phyloP scores from a whole-genome alignment of 2,888 invertebrate species.

The Drepana falcataria region DNA sequence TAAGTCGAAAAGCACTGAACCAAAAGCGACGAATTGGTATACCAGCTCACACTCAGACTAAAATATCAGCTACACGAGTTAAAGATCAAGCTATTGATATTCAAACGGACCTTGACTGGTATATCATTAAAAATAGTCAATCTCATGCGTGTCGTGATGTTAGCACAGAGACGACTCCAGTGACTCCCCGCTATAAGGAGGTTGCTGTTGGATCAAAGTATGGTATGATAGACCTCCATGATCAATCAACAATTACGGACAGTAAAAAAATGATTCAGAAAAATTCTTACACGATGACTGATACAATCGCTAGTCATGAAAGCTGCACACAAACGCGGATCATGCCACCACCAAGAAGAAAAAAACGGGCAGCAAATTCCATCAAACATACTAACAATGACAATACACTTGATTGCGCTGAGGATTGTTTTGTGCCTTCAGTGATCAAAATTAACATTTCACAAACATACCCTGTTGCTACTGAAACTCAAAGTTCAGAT shows the following conservation, averaged over 20 bases:
- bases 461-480: constrained; percentile 67
- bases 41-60: constrained; percentile 80
- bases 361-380: constrained; percentile 33
- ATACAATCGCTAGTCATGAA: constrained; percentile 38
- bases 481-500: constrained; percentile 68
- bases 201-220: constrained; percentile 55
- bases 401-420: constrained; percentile 22
- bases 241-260: constrained; percentile 56
- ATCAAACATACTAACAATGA: constrained; percentile 33
- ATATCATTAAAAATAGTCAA: constrained; percentile 46
- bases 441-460: constrained; percentile 80
- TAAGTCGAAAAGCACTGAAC: constrained; percentile 78
- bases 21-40: constrained; percentile 72
- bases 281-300: constrained; percentile 66
- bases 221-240: constrained; percentile 44
- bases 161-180: constrained; percentile 60
- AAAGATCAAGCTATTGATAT: constrained; percentile 79
- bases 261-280: constrained; percentile 36
- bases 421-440: constrained; percentile 56
- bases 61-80: constrained; percentile 65
- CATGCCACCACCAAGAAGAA: constrained; percentile 53
- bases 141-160: constrained; percentile 48
- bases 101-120: constrained; percentile 71
- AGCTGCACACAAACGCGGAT: constrained; percentile 54
- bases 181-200: constrained; percentile 71